Conservation (phyloP, 2,113 vertebrate genomes). For the Pituophis catenifer region DNA sequence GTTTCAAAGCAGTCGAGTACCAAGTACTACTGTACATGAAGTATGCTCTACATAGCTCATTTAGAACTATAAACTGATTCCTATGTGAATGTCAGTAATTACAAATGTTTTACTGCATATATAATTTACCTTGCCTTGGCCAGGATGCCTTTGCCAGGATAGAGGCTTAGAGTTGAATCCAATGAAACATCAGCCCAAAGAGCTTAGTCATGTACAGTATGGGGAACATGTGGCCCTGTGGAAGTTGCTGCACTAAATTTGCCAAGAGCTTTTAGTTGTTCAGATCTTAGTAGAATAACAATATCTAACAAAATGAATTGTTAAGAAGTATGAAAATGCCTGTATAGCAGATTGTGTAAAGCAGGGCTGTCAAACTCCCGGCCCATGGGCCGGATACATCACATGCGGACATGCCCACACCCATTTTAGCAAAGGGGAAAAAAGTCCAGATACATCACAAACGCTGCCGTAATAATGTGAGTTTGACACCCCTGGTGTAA, state of each 20-base stretch:
- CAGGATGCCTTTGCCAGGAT: not conserved
- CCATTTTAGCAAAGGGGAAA: too few species aligned
- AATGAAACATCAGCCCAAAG: not conserved
- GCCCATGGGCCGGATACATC: too few species aligned
- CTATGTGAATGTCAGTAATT: not conserved
- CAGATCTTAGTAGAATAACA: not conserved
- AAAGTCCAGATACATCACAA: too few species aligned
- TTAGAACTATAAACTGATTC: not conserved
- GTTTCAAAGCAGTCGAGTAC: not conserved
- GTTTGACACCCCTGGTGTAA: not conserved
- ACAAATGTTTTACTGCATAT: not conserved
- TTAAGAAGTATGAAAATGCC: not conserved
- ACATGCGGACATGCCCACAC: too few species aligned
- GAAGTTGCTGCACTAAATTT: not conserved
- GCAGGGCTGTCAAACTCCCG: too few species aligned
- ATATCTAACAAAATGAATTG: not conserved
- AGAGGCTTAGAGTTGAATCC: not conserved
- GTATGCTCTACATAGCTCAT: not conserved
- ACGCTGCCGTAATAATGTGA: too few species aligned
- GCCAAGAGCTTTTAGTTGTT: not conserved
- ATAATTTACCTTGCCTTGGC: not conserved
- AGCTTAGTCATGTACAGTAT: not conserved
- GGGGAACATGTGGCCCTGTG: not conserved
- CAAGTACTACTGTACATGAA: not conserved
- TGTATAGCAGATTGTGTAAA: not conserved